Evolutionary conservation across 1,140 invertebrate genomes (phyloP), one percentile per base, ranked within the genome.

Genomic region (Ectropis grisescens): DNA sequence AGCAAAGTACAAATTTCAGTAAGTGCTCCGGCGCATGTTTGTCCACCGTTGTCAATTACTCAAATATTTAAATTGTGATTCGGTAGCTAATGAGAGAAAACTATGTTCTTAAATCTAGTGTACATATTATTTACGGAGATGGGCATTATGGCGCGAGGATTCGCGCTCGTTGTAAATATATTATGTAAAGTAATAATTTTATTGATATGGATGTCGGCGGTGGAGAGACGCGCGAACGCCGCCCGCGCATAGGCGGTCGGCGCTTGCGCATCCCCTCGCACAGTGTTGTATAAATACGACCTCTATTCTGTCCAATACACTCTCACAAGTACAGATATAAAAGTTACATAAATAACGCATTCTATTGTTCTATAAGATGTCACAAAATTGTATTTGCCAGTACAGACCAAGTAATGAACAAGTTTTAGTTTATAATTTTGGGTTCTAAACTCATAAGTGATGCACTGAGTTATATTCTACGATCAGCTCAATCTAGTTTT

Each of bases 31-130:
- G 61, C 69, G 69, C 72, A 70, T 74, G 69, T 71, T 71, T 72
- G 76, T 81, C 74, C 76, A 76, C 70, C 69, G 71, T 81, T 76
- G 76, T 81, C 74, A 81, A 81, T 81, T 79, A 81, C 70, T 78
- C 67, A 70, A 71, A 78, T 70, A 78, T 70, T 67, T 78, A 67
- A 79, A 76, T 76, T 81, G 76, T 81, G 76, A 81, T 81, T 76
- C 62, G 76, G 71, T 81, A 81, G 76, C 74, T 81, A 81, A 76
- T 74, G 74, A 76, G 72, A 79, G 71, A 79, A 72, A 75, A 61
- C 50, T 75, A 78, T 76, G 71, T 67, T 79, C 71, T 72, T 75
- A 68, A 78, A 74, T 68, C 56, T 72, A 78, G 61, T 81, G 76
- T 81, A 80, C 53, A 80, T 80, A 80, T 71, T 67, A 74, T 81